Conservation (phyloP, 2,797 vertebrate species). For the Lagodon rhomboides region DNA sequence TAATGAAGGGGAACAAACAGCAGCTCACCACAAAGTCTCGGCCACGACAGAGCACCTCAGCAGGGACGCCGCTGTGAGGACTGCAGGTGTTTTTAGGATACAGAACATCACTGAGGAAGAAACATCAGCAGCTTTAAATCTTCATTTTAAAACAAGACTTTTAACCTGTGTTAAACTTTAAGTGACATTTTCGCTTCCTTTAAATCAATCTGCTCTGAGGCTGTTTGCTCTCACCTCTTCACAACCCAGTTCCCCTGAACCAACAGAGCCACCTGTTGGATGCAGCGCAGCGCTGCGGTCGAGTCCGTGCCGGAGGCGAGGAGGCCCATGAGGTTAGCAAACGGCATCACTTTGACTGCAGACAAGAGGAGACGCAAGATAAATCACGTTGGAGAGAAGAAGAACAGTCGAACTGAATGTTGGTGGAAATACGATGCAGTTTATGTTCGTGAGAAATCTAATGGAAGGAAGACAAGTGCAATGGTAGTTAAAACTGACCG, state of each 20-base stretch:
- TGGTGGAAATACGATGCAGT: background rate
- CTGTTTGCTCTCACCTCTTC: conserved; percentile 89
- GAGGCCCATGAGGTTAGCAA: conserved; percentile 96
- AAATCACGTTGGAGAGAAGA: background rate
- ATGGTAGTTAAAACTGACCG: background rate
- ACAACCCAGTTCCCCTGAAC: conserved; percentile 99
- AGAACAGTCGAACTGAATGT: background rate
- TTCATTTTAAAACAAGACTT: background rate
- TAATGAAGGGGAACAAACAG: background rate
- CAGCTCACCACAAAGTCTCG: conserved; percentile 95
- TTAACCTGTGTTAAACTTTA: background rate
- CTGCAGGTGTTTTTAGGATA: conserved; percentile 98
- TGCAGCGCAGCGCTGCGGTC: conserved; percentile 93
- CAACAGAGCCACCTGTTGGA: conserved; percentile 99
- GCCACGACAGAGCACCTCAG: conserved; percentile 96
- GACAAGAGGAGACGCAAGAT: background rate
- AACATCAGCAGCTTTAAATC: background rate
- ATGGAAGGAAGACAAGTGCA: background rate
- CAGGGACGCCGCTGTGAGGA: conserved; percentile 95
- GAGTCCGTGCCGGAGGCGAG: conserved; percentile 93
- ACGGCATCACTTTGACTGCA: conserved; percentile 96
- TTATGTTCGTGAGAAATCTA: background rate
- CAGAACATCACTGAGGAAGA: conserved; percentile 91
- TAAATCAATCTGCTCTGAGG: background rate
- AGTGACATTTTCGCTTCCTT: background rate